These are phyloP conservation scores for Pomatostomus ruficeps DNA, from an alignment of 2,113 vertebrate genomes.

Conservation along the genomic window DNA sequence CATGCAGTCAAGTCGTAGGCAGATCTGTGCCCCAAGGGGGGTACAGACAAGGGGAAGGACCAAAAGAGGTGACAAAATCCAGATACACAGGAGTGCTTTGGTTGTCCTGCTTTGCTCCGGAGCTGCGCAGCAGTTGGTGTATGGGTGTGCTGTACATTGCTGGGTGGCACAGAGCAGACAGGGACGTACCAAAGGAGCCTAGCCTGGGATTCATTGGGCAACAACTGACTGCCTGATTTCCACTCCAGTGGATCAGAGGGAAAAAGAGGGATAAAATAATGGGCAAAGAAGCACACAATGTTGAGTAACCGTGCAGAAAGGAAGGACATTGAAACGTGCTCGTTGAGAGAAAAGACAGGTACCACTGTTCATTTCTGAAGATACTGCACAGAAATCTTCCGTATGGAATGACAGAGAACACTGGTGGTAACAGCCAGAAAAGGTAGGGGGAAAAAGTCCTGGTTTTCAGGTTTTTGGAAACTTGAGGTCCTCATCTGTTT, in stretches of 20 bases:
- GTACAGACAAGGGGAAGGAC: neutral
- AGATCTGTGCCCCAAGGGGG: neutral
- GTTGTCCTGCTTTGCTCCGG: neutral
- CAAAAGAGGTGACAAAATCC: neutral
- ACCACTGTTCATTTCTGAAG: neutral
- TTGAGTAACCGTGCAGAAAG: neutral
- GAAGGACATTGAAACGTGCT: neutral
- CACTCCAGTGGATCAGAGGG: neutral
- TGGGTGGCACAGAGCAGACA: neutral
- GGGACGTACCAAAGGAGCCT: accelerated
- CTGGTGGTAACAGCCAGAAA: neutral
- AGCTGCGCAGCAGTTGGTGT: neutral
- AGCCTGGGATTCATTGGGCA: accelerated
- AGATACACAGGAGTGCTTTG: neutral
- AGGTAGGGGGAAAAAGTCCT: neutral
- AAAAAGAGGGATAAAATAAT: neutral
- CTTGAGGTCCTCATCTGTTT: neutral
- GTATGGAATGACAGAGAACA: neutral
- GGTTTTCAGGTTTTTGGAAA: neutral
- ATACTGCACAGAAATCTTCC: neutral
- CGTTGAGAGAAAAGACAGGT: neutral
- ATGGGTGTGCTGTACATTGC: neutral
- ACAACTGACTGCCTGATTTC: neutral
- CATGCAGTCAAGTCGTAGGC: neutral
- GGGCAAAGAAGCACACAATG: neutral